A percentile compares a stretch with the other conserved stretches of the same genome.
These are phyloP conservation scores for Pangasius mekongensis DNA, from an alignment of 2,797 vertebrate genomes.

Conservation along the genomic window DNA sequence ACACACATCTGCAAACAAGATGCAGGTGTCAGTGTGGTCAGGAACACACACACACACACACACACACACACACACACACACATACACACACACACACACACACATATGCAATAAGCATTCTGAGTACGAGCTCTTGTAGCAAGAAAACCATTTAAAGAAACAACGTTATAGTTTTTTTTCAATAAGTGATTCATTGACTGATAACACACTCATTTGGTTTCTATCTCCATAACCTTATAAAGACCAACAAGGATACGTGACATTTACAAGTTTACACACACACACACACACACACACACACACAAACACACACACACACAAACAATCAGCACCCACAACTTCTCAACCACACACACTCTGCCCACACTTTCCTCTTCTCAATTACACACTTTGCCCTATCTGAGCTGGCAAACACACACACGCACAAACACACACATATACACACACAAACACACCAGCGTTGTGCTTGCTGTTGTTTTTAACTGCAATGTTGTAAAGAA, in stretches of 20 bases:
- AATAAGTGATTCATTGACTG: not conserved
- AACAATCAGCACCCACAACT: not conserved
- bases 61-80: not conserved
- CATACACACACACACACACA: not conserved
- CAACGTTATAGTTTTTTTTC: not conserved
- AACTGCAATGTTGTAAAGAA: not conserved
- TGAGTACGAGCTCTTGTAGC: not conserved
- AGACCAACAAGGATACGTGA: not conserved
- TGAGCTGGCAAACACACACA: not conserved
- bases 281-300: not conserved
- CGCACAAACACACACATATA: not conserved
- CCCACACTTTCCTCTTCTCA: conserved; percentile 14
- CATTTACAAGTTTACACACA: not conserved
- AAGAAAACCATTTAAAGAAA: not conserved
- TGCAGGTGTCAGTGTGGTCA: not conserved
- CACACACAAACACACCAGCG: not conserved
- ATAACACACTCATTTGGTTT: not conserved
- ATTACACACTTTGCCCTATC: not conserved
- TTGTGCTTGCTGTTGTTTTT: not conserved
- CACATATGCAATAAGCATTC: not conserved
- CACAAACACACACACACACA: not conserved
- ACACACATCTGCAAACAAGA: not conserved
- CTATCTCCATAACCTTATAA: not conserved
- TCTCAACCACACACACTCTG: conserved; percentile 17
- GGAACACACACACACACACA: not conserved